phyloP scores from a whole-genome alignment of 2,888 invertebrate genomes.

The Tryphoninae sp. region DNA sequence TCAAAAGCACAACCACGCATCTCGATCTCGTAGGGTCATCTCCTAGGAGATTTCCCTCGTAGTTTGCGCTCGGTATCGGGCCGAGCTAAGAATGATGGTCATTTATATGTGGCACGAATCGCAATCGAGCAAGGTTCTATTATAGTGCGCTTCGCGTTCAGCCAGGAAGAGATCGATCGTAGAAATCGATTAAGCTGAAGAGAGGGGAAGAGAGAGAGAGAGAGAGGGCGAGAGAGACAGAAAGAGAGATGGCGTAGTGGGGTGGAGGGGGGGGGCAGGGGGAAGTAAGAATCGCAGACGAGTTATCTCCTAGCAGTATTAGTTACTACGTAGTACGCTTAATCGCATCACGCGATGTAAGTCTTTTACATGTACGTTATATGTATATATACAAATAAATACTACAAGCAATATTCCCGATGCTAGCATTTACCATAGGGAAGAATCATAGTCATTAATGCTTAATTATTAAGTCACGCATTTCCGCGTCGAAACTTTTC shows the following conservation, averaged over 20 bases:
- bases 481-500: slow-evolving; percentile 44
- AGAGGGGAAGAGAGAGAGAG: slow-evolving; percentile 21
- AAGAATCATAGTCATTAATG: slow-evolving; percentile 36
- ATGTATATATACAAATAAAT: neutral
- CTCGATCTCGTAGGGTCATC: slow-evolving; percentile 44
- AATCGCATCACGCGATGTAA: slow-evolving; percentile 60
- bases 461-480: slow-evolving; percentile 57
- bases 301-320: slow-evolving; percentile 9
- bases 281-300: slow-evolving; percentile 4
- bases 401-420: neutral
- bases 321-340: slow-evolving; percentile 44
- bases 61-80: neutral
- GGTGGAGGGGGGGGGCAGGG: slow-evolving; percentile 26
- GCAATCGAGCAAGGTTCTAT: slow-evolving; percentile 21
- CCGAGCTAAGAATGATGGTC: slow-evolving; percentile 22
- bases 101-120: slow-evolving; percentile 57
- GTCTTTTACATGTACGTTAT: neutral
- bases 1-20: neutral
- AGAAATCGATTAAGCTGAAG: slow-evolving; percentile 60
- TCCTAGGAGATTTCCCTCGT: slow-evolving; percentile 18
- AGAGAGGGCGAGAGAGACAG: neutral
- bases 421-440: slow-evolving; percentile 38
- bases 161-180: slow-evolving; percentile 62
- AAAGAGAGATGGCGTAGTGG: too few relatives aligned
- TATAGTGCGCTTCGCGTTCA: slow-evolving; percentile 51